A percentile compares a stretch with the other conserved stretches of the same genome.
phyloP scores from a whole-genome alignment of 2,888 invertebrate species.

The Polietes domitor region DNA sequence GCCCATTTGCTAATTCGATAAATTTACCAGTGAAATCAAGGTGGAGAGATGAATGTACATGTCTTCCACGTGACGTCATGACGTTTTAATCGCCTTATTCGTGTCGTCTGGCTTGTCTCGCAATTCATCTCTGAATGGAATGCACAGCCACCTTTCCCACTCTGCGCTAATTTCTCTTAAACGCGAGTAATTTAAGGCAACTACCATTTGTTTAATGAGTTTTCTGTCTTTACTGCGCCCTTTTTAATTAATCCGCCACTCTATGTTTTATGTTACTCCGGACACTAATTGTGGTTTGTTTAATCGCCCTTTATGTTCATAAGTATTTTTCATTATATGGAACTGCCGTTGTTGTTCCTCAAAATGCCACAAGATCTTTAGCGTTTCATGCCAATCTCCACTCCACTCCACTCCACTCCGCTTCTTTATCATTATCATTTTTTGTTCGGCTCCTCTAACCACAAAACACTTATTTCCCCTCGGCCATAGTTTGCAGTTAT shows the following conservation, averaged over 20 bases:
- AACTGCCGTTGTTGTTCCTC: neutral
- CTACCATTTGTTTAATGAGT: constrained; percentile 28
- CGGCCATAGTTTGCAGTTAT: neutral
- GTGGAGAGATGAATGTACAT: too few species aligned
- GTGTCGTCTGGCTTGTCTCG: too few species aligned
- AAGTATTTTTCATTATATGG: constrained; percentile 8
- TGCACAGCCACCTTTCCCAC: neutral
- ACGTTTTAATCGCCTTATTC: too few species aligned
- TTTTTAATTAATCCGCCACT: constrained; percentile 55
- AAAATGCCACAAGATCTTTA: neutral
- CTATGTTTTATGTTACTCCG: constrained; percentile 47
- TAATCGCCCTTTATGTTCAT: constrained; percentile 42
- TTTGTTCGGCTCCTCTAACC: neutral
- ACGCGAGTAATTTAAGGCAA: neutral
- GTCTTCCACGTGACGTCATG: too few species aligned
- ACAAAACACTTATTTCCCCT: neutral
- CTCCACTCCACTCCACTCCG: neutral
- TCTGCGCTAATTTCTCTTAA: neutral
- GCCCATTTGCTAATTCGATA: too few species aligned
- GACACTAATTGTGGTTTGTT: constrained; percentile 61
- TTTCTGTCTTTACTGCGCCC: neutral
- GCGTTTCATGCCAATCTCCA: neutral
- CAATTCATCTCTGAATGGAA: too few species aligned
- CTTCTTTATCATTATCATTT: neutral
- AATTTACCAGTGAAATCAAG: too few species aligned